Evolutionary conservation across 1,140 invertebrate genomes (phyloP).

Genomic region (Daktulosphaira vitifoliae): DNA sequence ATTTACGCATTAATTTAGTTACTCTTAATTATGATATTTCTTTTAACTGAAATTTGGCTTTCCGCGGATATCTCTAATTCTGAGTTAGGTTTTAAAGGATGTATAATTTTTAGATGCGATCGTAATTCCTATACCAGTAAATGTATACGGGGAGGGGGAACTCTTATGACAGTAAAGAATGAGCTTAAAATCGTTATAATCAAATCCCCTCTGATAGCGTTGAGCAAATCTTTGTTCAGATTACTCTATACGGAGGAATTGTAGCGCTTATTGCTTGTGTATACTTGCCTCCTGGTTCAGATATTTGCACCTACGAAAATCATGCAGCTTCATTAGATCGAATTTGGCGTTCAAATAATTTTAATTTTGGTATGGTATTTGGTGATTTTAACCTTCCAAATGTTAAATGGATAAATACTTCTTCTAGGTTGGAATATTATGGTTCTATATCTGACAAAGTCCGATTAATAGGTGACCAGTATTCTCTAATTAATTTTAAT

Average conservation of each 20-base stretch:
- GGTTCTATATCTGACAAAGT: no score
- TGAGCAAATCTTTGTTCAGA: neutral
- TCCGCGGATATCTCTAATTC: no score
- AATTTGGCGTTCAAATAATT: neutral
- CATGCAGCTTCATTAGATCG: neutral
- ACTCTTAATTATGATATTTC: no score
- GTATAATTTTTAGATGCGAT: no score
- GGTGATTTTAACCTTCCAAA: neutral
- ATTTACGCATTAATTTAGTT: no score
- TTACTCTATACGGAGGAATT: neutral
- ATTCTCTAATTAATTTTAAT: no score
- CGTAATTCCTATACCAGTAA: neutral
- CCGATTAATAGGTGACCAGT: neutral
- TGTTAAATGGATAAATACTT: neutral
- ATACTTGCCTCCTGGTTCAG: neutral
- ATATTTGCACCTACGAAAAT: neutral
- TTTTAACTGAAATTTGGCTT: no score
- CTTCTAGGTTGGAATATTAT: no score
- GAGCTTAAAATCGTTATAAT: neutral
- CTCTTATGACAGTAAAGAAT: neutral
- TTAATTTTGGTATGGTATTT: neutral
- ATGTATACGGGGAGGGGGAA: neutral
- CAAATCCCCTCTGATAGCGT: neutral
- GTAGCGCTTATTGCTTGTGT: no score
- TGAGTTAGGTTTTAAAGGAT: no score